These are phyloP conservation scores for Drosophila miranda DNA, from an alignment of 1,140 invertebrate species.

Conservation along the genomic window DNA sequence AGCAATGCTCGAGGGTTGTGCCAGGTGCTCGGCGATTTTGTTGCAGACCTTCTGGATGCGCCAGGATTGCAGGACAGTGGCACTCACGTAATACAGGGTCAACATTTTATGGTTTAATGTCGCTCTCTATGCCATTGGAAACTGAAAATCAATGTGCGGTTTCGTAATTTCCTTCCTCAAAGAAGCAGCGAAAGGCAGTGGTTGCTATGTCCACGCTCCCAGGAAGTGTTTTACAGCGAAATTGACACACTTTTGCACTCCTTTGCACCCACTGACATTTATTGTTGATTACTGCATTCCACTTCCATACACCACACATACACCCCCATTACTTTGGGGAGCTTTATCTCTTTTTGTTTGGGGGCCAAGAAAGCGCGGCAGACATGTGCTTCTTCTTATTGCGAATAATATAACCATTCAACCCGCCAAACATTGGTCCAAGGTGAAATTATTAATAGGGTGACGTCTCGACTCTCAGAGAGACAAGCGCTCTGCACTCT, in stretches of 20 bases:
- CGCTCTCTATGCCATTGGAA: constrained; percentile 30
- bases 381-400: no score
- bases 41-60: constrained; percentile 84
- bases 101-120: constrained; percentile 70
- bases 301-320: constrained; percentile 30
- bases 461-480: no score
- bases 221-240: constrained; percentile 46
- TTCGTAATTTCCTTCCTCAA: constrained; percentile 57
- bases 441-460: no score
- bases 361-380: no score
- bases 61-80: constrained; percentile 87
- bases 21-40: constrained; percentile 82
- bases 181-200: constrained; percentile 31
- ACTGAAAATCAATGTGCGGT: constrained; percentile 64
- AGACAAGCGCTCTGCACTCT: no score
- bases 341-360: constrained; percentile 14
- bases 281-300: constrained; percentile 69
- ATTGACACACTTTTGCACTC: constrained; percentile 66
- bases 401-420: no score
- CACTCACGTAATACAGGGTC: constrained; percentile 87
- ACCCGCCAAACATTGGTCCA: no score
- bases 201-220: constrained; percentile 47
- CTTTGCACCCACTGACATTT: constrained; percentile 55
- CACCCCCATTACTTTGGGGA: constrained; percentile 1
- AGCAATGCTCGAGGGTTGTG: constrained; percentile 75